Conservation (phyloP, 2,888 invertebrate genomes). For the Vanessa cardui region DNA sequence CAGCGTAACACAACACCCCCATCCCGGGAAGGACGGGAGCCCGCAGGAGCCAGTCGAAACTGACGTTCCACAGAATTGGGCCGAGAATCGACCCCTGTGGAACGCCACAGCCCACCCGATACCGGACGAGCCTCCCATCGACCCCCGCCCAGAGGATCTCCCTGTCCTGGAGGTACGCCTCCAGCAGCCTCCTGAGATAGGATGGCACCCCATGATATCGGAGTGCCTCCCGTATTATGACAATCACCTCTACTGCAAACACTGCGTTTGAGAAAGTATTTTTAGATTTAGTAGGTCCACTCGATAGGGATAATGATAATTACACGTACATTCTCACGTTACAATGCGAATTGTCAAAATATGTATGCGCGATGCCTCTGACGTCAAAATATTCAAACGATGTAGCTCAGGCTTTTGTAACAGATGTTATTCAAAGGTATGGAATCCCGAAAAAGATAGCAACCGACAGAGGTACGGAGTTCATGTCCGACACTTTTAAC, state of each 20-base stretch:
- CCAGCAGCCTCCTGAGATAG: too few species aligned
- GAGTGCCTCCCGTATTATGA: too few species aligned
- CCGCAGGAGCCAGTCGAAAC: too few species aligned
- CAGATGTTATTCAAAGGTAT: conserved; percentile 16
- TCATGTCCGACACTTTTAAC: conserved; percentile 1
- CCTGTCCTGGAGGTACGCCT: too few species aligned
- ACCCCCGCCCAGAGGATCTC: too few species aligned
- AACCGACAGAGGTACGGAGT: conserved; percentile 1
- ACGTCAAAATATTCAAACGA: conserved; percentile 7
- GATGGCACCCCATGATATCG: too few species aligned
- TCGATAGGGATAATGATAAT: conserved; percentile 28
- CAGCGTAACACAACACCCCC: too few species aligned
- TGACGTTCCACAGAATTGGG: too few species aligned
- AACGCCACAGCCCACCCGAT: too few species aligned
- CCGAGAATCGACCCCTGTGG: too few species aligned
- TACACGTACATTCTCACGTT: conserved; percentile 23
- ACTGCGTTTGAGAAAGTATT: background rate
- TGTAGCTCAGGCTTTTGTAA: conserved; percentile 19
- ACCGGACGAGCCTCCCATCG: too few species aligned
- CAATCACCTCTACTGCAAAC: background rate
- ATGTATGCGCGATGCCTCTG: conserved; percentile 14
- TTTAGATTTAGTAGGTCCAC: conserved; percentile 17
- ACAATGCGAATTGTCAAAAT: conserved; percentile 22
- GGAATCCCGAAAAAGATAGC: conserved; percentile 11
- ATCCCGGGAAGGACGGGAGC: too few species aligned